Conservation (phyloP, 2,113 vertebrate species). For the Tretioscincus oriximinensis region DNA sequence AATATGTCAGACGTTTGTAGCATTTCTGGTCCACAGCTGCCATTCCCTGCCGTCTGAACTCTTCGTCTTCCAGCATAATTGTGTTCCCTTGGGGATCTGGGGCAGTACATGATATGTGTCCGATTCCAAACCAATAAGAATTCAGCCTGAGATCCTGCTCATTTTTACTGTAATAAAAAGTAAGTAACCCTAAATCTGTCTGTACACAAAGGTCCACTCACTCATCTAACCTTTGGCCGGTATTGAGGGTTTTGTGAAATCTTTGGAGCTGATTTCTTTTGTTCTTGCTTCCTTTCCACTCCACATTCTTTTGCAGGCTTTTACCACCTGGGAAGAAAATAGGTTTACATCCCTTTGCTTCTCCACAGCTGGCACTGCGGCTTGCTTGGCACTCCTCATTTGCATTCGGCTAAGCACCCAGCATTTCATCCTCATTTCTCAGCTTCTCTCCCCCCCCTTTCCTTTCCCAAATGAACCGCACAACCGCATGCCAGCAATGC, state of each 20-base stretch:
- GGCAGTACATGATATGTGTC: no score
- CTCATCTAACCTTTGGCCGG: not conserved
- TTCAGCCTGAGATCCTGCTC: no score
- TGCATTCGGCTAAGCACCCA: slow-evolving; percentile 41
- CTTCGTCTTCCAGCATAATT: no score
- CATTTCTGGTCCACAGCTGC: no score
- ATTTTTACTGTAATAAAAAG: not conserved
- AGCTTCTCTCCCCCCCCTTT: slow-evolving; percentile 50
- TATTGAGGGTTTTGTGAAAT: not conserved
- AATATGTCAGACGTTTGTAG: no score
- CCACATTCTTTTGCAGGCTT: not conserved
- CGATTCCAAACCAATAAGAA: no score
- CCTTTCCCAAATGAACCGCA: slow-evolving; percentile 62
- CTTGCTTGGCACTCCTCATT: slow-evolving; percentile 52
- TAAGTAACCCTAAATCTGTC: not conserved
- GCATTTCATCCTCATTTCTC: slow-evolving; percentile 37
- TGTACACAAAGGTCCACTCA: not conserved
- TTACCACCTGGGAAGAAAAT: not conserved
- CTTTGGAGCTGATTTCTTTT: not conserved
- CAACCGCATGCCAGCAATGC: slow-evolving; percentile 68
- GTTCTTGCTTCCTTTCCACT: not conserved
- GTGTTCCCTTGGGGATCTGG: no score
- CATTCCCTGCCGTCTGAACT: no score
- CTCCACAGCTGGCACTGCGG: slow-evolving; percentile 33
- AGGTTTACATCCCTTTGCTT: not conserved